These are phyloP conservation scores for Argynnis bischoffii DNA, from an alignment of 2,888 invertebrate species.

Conservation along the genomic window DNA sequence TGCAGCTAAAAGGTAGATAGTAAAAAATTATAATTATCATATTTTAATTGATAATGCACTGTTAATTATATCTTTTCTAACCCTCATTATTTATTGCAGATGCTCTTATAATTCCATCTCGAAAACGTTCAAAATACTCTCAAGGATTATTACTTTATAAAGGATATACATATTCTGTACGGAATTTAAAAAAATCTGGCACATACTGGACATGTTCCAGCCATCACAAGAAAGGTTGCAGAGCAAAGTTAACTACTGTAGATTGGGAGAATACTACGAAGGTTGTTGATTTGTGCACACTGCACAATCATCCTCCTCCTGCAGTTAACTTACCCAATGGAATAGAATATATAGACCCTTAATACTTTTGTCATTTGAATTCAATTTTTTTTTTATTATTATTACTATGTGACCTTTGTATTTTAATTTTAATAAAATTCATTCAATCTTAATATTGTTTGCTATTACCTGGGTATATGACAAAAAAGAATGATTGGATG, in stretches of 20 bases:
- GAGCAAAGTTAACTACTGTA: conserved; percentile 57
- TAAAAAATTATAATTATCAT: too few species aligned
- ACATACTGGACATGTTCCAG: conserved; percentile 69
- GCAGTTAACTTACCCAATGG: conserved; percentile 47
- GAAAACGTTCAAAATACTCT: conserved; percentile 45
- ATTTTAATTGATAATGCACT: too few species aligned
- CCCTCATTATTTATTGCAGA: conserved; percentile 49
- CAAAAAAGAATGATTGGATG: too few species aligned
- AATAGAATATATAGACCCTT: conserved; percentile 15
- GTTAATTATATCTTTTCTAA: neutral
- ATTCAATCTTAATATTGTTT: too few species aligned
- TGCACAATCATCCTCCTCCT: conserved; percentile 58
- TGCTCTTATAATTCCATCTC: conserved; percentile 59
- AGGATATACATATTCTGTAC: conserved; percentile 62
- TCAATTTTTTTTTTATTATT: neutral
- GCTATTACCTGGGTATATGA: too few species aligned
- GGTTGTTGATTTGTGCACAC: conserved; percentile 46
- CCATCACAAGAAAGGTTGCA: conserved; percentile 67
- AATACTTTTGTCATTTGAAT: conserved; percentile 35
- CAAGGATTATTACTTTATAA: conserved; percentile 56
- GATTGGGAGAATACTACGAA: conserved; percentile 48
- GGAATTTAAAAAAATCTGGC: conserved; percentile 56
- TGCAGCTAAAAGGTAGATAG: too few species aligned
- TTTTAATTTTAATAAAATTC: too few species aligned
- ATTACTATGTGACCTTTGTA: too few species aligned